phyloP scores from a whole-genome alignment of 2,797 vertebrate species.

The Acanthopagrus latus region DNA sequence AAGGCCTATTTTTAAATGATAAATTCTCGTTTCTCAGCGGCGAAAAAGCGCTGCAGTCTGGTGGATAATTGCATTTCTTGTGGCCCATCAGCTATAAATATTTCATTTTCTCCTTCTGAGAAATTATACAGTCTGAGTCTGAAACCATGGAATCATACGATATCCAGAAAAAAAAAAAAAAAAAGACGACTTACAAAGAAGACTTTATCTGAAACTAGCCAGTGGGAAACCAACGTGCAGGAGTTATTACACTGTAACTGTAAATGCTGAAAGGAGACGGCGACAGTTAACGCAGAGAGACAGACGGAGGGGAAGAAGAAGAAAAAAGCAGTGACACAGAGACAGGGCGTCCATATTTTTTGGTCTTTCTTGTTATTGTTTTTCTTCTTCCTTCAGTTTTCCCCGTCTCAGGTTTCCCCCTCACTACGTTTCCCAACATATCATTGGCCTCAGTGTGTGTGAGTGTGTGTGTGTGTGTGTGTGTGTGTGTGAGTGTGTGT shows the following conservation, averaged over 20 bases:
- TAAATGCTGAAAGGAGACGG: not conserved
- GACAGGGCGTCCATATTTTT: constrained; percentile 59
- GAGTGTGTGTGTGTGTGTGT: constrained; percentile 58
- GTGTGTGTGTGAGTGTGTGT: constrained; percentile 63
- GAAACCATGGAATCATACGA: not conserved
- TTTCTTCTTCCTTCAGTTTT: constrained; percentile 76
- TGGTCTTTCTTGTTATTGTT: constrained; percentile 76
- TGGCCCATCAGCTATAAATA: not conserved
- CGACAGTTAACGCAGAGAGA: not conserved
- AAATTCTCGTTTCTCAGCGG: not conserved
- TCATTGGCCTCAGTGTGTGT: constrained; percentile 71
- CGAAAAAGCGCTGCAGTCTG: not conserved
- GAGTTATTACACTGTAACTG: not conserved
- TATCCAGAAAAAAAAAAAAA: not conserved
- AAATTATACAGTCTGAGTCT: not conserved
- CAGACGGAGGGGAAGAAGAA: not conserved
- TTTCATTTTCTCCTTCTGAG: not conserved
- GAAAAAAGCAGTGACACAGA: constrained; percentile 5
- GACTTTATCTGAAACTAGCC: not conserved
- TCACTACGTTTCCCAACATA: constrained; percentile 78
- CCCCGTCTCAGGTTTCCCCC: constrained; percentile 81
- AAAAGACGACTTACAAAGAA: not conserved
- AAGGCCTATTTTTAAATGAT: not conserved
- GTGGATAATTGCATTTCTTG: not conserved
- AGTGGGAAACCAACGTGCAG: no score